Evolutionary conservation across 2,888 invertebrate species (phyloP).

Genomic region (Lissonota sp.): DNA sequence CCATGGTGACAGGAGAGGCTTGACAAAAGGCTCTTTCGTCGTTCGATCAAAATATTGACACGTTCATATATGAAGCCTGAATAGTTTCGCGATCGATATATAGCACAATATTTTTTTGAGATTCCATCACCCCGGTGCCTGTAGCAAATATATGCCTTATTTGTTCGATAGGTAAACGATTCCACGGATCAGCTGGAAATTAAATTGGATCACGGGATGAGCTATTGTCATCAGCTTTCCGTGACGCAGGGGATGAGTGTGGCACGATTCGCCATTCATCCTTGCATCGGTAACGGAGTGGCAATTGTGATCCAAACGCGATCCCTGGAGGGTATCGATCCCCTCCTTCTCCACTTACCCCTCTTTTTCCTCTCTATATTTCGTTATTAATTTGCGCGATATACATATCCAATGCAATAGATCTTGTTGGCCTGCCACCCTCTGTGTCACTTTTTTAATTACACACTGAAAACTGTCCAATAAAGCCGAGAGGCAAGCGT

Average conservation of each 20-base stretch:
- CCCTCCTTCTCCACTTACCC: no score
- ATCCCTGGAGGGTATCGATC: not conserved
- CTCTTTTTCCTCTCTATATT: slow-evolving; percentile 17
- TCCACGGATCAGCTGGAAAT: slow-evolving; percentile 32
- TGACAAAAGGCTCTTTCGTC: slow-evolving; percentile 5
- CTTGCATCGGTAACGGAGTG: slow-evolving; percentile 17
- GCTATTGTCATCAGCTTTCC: slow-evolving; percentile 13
- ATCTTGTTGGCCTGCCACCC: not conserved
- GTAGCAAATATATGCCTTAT: not conserved
- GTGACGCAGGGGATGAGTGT: not conserved
- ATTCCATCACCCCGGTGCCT: not conserved
- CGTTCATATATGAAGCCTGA: not conserved
- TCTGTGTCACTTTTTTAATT: slow-evolving; percentile 46
- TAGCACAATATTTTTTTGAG: not conserved
- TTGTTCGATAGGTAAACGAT: slow-evolving; percentile 32
- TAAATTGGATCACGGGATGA: slow-evolving; percentile 32
- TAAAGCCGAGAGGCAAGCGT: not conserved
- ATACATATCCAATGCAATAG: not conserved
- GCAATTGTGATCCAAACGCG: slow-evolving; percentile 24
- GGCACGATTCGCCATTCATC: slow-evolving; percentile 14
- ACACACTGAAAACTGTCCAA: slow-evolving; percentile 23
- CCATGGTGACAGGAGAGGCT: not conserved
- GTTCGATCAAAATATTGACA: not conserved
- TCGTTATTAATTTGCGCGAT: slow-evolving; percentile 30
- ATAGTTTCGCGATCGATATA: slow-evolving; percentile 17